These are phyloP conservation scores for Phengaris arion DNA, from an alignment of 2,888 invertebrate species.

Conservation along the genomic window DNA sequence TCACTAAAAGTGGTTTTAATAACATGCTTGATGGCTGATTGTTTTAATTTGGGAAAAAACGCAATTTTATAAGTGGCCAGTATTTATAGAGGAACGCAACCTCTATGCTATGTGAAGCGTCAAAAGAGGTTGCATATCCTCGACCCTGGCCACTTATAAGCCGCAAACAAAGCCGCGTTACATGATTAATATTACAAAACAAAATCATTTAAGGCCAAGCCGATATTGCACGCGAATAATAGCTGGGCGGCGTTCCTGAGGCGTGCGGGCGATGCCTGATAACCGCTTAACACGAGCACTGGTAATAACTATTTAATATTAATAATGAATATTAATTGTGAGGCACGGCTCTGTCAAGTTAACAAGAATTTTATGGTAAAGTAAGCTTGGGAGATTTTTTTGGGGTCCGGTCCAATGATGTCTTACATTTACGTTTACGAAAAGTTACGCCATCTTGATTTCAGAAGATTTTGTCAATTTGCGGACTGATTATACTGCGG, in stretches of 20 bases:
- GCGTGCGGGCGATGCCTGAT: conserved; percentile 34
- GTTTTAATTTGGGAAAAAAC: too few relatives aligned
- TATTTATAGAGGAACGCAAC: background rate
- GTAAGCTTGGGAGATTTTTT: background rate
- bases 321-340: conserved; percentile 27
- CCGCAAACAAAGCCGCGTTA: background rate
- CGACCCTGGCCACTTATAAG: background rate
- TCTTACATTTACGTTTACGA: too few relatives aligned
- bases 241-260: conserved; percentile 16
- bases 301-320: conserved; percentile 31
- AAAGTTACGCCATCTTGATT: too few relatives aligned
- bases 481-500: too few relatives aligned
- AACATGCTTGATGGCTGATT: too few relatives aligned
- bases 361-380: background rate
- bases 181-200: conserved; percentile 26
- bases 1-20: too few relatives aligned
- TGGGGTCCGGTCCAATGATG: too few relatives aligned
- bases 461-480: too few relatives aligned
- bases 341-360: conserved; percentile 9
- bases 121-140: conserved; percentile 3
- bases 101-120: background rate
- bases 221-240: conserved; percentile 27
- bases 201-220: conserved; percentile 25
- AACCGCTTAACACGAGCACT: conserved; percentile 30
- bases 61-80: background rate